Conservation (phyloP, 2,113 vertebrate species). For the Nesoenas mayeri region DNA sequence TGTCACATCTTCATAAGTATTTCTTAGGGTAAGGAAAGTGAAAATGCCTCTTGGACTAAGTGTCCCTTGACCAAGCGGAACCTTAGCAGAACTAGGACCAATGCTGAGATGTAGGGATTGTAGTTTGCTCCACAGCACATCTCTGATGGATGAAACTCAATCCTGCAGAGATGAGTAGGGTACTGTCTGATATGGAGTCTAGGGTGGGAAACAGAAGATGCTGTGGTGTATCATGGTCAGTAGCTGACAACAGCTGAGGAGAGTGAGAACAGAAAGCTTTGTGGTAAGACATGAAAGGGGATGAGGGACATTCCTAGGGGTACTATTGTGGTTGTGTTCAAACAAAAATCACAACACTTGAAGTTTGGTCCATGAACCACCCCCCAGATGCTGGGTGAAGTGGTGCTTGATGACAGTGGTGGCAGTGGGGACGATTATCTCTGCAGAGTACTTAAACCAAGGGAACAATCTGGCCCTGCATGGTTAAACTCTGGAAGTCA, state of each 20-base stretch:
- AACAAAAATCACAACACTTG: background rate
- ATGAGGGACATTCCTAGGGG: background rate
- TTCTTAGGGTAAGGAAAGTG: background rate
- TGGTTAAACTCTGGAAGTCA: background rate
- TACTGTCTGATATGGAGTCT: background rate
- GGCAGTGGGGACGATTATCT: background rate
- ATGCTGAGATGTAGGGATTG: background rate
- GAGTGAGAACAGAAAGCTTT: background rate
- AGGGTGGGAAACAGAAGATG: background rate
- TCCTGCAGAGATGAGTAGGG: accelerated
- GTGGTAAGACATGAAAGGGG: background rate
- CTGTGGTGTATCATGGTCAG: accelerated
- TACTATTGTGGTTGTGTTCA: background rate
- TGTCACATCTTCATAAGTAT: background rate
- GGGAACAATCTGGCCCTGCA: background rate
- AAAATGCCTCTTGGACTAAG: background rate
- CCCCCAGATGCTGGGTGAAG: background rate
- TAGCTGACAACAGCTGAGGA: no score
- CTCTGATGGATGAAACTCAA: background rate
- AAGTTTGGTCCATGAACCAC: background rate
- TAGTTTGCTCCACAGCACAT: background rate
- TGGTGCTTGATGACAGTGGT: background rate
- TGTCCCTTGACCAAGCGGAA: background rate
- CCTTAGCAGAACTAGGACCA: background rate
- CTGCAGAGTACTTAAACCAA: background rate